Conservation (phyloP, 1,140 invertebrate species). For the Zeugodacus cucurbitae region DNA sequence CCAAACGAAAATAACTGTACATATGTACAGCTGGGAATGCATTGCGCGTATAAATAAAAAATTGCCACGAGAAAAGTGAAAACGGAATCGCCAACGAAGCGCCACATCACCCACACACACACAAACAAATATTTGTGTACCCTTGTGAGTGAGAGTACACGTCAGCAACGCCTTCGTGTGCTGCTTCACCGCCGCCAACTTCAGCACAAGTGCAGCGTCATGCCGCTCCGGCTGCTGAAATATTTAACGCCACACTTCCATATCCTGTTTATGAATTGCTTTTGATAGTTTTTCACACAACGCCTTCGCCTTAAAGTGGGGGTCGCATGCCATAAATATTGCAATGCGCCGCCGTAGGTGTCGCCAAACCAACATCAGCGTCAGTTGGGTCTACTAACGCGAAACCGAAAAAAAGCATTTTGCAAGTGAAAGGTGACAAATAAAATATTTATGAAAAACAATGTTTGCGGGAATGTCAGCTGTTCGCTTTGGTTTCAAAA, state of each 20-base stretch:
- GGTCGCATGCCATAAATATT: slow-evolving; percentile 30
- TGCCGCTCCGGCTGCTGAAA: background rate
- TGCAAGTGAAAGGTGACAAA: too few species aligned
- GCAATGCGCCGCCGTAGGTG: background rate
- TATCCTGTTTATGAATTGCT: slow-evolving; percentile 35
- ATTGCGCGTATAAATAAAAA: background rate
- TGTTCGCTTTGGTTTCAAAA: too few species aligned
- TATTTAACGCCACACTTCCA: background rate
- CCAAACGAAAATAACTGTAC: background rate
- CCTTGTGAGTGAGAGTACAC: background rate
- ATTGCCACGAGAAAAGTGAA: background rate
- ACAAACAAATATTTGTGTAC: background rate
- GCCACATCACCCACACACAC: background rate
- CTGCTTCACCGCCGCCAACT: background rate
- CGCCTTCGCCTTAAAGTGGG: slow-evolving; percentile 3
- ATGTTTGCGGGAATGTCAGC: too few species aligned
- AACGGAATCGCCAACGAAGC: slow-evolving; percentile 11
- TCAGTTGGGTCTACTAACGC: background rate
- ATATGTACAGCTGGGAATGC: background rate
- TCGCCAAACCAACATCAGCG: background rate
- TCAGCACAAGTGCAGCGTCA: background rate
- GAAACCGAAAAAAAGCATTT: background rate
- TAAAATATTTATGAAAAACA: too few species aligned
- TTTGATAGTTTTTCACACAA: slow-evolving; percentile 24
- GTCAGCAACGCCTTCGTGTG: background rate